Conservation (phyloP, 2,888 invertebrate genomes). For the Drosophila percnosoma region DNA sequence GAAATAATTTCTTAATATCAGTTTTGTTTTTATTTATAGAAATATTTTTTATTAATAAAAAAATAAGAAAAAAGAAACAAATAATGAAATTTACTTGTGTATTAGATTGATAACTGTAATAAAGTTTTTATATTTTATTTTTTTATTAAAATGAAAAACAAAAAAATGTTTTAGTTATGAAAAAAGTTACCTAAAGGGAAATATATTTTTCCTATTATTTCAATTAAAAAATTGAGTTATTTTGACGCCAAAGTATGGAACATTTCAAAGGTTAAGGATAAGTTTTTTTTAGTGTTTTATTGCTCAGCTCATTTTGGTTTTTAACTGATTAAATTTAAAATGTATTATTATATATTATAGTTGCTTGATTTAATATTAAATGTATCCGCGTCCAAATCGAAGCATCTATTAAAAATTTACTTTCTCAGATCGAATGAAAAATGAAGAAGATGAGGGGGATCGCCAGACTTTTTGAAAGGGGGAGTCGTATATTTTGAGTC, state of each 20-base stretch:
- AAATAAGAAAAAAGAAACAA: no score
- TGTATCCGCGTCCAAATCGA: not conserved
- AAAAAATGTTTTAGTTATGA: no score
- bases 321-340: not conserved
- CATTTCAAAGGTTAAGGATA: not conserved
- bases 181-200: no score
- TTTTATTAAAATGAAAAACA: no score
- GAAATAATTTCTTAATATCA: not conserved
- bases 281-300: not conserved
- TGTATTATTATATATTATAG: no score
- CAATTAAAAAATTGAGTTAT: no score
- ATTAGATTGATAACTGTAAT: no score
- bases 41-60: no score
- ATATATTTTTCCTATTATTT: no score
- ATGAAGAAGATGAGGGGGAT: not conserved
- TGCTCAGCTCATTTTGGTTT: not conserved
- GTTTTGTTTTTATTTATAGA: no score
- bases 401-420: not conserved
- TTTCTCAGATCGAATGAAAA: not conserved
- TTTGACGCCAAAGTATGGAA: not conserved
- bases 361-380: not conserved
- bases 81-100: no score
- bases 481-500: not conserved
- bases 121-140: no score
- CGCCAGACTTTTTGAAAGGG: not conserved